phyloP scores from a whole-genome alignment of 2,888 invertebrate species.

The Buathra laborator region DNA sequence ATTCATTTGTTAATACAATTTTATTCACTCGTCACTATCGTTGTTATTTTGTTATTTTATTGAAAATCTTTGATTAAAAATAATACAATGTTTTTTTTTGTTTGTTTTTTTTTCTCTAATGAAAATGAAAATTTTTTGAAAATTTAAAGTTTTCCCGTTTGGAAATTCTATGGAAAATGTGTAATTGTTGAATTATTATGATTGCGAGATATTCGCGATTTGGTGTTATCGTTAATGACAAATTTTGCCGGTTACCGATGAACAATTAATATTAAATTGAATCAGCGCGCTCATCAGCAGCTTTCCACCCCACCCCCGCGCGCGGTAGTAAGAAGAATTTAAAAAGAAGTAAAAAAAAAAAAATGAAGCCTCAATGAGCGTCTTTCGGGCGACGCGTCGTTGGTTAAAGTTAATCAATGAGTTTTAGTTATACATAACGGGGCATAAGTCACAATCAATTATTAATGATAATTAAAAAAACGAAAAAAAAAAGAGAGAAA shows the following conservation, averaged over 20 bases:
- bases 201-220: no score
- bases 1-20: no score
- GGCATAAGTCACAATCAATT: constrained; percentile 81
- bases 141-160: no score
- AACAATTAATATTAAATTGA: constrained; percentile 25
- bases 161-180: not conserved
- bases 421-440: constrained; percentile 57
- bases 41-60: no score
- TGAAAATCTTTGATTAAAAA: no score
- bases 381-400: constrained; percentile 27
- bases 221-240: not conserved
- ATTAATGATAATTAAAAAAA: constrained; percentile 78
- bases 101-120: no score
- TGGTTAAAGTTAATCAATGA: constrained; percentile 54
- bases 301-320: constrained; percentile 49
- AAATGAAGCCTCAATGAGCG: constrained; percentile 22
- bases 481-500: constrained; percentile 23
- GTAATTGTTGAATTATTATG: not conserved
- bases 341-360: constrained; percentile 18
- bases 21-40: no score
- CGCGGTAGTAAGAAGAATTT: constrained; percentile 11
- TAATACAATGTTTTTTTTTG: no score
- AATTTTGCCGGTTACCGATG: constrained; percentile 35
- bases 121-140: no score
- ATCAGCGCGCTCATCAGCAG: constrained; percentile 38